phyloP scores from a whole-genome alignment of 2,888 invertebrate species.

The Crocallis elinguaria region DNA sequence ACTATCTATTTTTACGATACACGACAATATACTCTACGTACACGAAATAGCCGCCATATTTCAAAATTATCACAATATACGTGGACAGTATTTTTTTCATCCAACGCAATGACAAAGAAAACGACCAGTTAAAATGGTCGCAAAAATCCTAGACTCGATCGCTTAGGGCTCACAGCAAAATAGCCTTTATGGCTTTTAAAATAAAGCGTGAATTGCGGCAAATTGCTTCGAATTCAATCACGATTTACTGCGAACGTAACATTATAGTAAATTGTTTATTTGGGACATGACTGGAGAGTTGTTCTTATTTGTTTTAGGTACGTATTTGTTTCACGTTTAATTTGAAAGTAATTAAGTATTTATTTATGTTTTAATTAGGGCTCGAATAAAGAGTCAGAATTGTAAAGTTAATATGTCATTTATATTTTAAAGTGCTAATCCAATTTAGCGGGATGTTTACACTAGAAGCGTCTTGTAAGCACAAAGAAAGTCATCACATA shows the following conservation, averaged over 20 bases:
- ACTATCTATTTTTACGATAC: constrained; percentile 9
- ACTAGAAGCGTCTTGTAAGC: too few relatives aligned
- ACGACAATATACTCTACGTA: constrained; percentile 1
- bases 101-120: constrained; percentile 30
- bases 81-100: constrained; percentile 23
- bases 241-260: constrained; percentile 32
- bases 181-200: constrained; percentile 2
- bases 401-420: too few relatives aligned
- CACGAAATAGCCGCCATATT: constrained; percentile 8
- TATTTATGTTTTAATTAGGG: too few relatives aligned
- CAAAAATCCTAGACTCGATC: constrained; percentile 31
- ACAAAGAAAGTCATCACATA: too few relatives aligned
- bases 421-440: too few relatives aligned
- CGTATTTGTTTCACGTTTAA: neutral
- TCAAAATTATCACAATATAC: constrained; percentile 28
- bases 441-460: too few relatives aligned
- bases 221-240: constrained; percentile 31
- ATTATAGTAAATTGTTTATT: constrained; percentile 33
- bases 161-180: neutral
- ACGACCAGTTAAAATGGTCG: constrained; percentile 32
- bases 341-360: too few relatives aligned
- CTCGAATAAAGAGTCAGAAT: too few relatives aligned
- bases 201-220: constrained; percentile 17
- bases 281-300: constrained; percentile 9
- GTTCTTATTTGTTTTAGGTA: neutral